A percentile compares a stretch with the other conserved stretches of the same genome.
Conservation (phyloP, 2,888 invertebrate species). For the Apamea crenata region DNA sequence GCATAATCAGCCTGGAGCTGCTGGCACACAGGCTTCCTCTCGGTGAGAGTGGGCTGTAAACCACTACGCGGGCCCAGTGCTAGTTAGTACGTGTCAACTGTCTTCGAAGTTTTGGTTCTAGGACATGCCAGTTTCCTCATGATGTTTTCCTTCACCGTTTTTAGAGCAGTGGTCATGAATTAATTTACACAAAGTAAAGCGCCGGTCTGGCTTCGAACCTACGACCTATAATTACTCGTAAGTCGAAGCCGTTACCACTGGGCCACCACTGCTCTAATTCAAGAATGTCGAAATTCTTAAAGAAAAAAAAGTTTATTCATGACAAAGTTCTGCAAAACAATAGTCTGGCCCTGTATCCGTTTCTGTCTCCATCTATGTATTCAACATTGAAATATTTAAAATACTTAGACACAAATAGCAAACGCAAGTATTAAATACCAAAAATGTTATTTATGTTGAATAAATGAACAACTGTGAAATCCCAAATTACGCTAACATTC, state of each 20-base stretch:
- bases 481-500: conserved; percentile 78
- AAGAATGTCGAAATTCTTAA: not conserved
- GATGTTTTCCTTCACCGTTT: not conserved
- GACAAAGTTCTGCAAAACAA: conserved; percentile 2
- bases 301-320: not conserved
- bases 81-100: too few species aligned
- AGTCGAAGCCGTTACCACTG: not conserved
- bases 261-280: not conserved
- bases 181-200: not conserved
- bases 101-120: too few species aligned
- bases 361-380: not conserved
- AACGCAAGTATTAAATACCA: conserved; percentile 28
- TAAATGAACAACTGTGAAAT: conserved; percentile 74
- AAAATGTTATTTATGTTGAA: conserved; percentile 46
- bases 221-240: not conserved
- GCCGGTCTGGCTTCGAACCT: not conserved
- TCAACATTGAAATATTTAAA: not conserved
- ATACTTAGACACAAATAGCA: not conserved
- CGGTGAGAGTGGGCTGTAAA: too few species aligned
- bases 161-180: not conserved
- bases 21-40: too few species aligned
- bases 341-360: not conserved
- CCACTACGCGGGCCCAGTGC: too few species aligned
- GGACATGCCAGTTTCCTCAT: not conserved
- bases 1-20: too few species aligned